Percentiles rank a stretch among this genome's conserved stretches.
Conservation (phyloP, 35 echinoderm and acorn worm genomes). For the Nesometra sesokonis region DNA sequence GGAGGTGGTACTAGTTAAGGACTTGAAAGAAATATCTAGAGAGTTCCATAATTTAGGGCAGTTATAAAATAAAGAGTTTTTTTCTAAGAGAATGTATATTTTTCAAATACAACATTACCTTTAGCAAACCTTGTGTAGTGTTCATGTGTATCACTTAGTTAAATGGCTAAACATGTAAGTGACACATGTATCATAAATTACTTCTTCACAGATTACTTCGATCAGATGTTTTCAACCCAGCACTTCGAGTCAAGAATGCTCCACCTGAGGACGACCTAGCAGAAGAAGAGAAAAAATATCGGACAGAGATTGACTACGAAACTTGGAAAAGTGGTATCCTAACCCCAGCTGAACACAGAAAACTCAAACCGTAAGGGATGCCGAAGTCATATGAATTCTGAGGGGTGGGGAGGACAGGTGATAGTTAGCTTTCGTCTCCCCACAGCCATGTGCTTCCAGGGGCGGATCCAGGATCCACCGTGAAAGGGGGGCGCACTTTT, state of each 20-base stretch:
- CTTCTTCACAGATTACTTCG: conserved; percentile 45
- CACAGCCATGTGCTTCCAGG: background rate
- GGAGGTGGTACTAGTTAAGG: too few species aligned
- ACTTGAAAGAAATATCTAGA: too few species aligned
- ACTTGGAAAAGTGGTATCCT: conserved; percentile 22
- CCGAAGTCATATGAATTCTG: background rate
- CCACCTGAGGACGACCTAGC: conserved; percentile 20
- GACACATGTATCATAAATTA: too few species aligned
- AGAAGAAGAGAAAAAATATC: conserved; percentile 22
- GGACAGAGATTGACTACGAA: conserved; percentile 21
- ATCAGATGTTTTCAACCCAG: conserved; percentile 94
- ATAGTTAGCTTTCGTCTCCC: background rate
- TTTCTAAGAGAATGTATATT: too few species aligned
- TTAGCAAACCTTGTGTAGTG: too few species aligned
- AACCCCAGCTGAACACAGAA: conserved; percentile 70
- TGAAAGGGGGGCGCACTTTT: too few species aligned
- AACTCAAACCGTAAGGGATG: conserved; percentile 24
- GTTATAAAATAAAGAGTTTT: too few species aligned
- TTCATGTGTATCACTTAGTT: too few species aligned
- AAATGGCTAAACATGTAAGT: too few species aligned
- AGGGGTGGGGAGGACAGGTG: background rate
- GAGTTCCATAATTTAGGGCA: too few species aligned
- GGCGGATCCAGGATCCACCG: too few species aligned
- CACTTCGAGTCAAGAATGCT: conserved; percentile 70
- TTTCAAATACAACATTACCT: too few species aligned